Evolutionary conservation across 2,113 vertebrate species (phyloP).

Genomic region (Dicerorhinus sumatrensis): DNA sequence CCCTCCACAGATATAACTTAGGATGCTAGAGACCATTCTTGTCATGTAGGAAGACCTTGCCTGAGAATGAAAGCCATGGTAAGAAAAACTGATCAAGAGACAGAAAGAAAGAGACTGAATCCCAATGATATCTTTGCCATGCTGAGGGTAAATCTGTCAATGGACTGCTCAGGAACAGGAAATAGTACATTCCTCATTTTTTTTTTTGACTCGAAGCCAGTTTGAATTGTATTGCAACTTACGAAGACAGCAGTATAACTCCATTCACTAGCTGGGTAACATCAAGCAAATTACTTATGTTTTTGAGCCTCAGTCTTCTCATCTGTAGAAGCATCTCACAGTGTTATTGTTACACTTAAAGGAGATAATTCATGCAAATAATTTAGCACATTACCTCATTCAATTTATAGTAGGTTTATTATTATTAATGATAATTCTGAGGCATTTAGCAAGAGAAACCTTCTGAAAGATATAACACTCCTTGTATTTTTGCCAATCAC

Average conservation of each 20-base stretch:
- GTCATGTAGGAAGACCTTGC: neutral
- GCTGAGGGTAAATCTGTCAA: neutral
- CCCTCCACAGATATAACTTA: neutral
- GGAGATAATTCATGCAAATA: neutral
- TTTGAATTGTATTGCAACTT: neutral
- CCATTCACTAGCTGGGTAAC: neutral
- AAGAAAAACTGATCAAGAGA: neutral
- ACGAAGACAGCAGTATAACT: neutral
- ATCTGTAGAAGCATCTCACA: neutral
- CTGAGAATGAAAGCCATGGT: neutral
- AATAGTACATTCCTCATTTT: neutral
- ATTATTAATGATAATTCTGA: neutral
- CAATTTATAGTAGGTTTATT: slow-evolving; percentile 5
- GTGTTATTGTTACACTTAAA: neutral
- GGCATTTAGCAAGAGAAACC: neutral
- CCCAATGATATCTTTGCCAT: neutral
- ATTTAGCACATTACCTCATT: neutral
- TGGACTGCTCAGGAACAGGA: neutral
- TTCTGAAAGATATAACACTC: neutral
- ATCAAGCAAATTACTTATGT: neutral
- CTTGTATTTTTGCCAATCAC: neutral
- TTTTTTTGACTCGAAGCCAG: neutral
- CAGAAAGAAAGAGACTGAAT: neutral
- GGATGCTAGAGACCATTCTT: neutral
- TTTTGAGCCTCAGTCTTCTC: slow-evolving; percentile 35